Evolutionary conservation across 1,140 invertebrate genomes (phyloP), one percentile per base, ranked within the genome.

Genomic region (Hyles euphorbiae): DNA sequence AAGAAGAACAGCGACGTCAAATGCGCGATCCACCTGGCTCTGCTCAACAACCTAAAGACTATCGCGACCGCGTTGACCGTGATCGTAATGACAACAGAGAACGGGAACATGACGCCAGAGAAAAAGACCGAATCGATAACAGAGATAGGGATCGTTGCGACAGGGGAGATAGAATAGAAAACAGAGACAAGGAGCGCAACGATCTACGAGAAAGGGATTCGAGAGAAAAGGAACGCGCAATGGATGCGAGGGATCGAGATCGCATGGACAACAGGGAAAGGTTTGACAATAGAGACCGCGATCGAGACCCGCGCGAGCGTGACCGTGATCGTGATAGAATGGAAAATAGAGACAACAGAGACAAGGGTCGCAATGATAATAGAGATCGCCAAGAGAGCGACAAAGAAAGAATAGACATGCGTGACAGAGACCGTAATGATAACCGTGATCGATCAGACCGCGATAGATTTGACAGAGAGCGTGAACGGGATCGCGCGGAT

Each of bases 1-100:
- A 96, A 71, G 94, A 96, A 70, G 95, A 96, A 76, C 95, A 96
- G 74, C 94, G 95, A 67, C 91, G 94, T 8, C 85, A 87, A 59
- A 74, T 82, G 72, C 70, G 81, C 0, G 85, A 88, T 34, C 50
- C 67, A 7, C 53, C 67, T 6, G 63, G 36, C 65, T 54, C 40
- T 49, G 5, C 46, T 47, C 54, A 48, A 48, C 33, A 61, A 36
- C 12, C 53, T 32, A 82, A 86, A 58, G 81, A 79, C 11, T 56
- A 62, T 44, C 70, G 78, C 11, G 81, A 85, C 7, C 72, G 76
- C 55, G 44, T 66, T 40, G 89, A 90, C 51, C 60, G 81, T 60
- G 82, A 86, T 34, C 79, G 78, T 33, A 75, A 83, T 66, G 77
- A 87, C 53, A 81, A 85, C 61, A 75, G 84, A 43, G 87, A 90